A percentile compares a stretch with the other conserved stretches of the same genome.
Conservation (phyloP, 1,140 invertebrate genomes). For the Cryptotermes secundus region DNA sequence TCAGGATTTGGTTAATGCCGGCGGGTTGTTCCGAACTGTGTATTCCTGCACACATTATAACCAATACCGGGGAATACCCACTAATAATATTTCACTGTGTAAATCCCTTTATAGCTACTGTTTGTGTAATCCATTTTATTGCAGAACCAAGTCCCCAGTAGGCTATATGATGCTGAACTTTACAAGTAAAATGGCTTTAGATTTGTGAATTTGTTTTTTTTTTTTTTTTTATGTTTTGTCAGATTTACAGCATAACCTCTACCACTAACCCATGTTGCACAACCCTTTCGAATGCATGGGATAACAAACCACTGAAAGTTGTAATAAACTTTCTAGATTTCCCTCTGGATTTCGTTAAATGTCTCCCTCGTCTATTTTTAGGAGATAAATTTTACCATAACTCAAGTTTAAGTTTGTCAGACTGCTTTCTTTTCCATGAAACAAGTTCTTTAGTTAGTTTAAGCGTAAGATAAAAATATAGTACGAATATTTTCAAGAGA, state of each 20-base stretch:
- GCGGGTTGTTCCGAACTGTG: neutral
- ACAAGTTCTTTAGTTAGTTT: neutral
- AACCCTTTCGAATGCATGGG: neutral
- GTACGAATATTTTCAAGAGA: too few relatives aligned
- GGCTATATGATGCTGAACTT: slow-evolving; percentile 4
- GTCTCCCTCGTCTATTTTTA: neutral
- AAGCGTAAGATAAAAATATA: too few relatives aligned
- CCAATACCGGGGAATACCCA: neutral
- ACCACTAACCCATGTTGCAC: neutral
- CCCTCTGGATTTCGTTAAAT: slow-evolving; percentile 6
- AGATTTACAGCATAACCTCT: neutral
- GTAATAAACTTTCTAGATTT: slow-evolving; percentile 14
- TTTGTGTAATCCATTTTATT: neutral
- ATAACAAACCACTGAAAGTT: neutral
- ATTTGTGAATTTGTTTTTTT: neutral
- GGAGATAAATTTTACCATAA: neutral
- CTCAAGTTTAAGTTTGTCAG: neutral
- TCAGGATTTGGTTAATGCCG: neutral
- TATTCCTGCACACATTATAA: neutral
- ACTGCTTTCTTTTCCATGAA: neutral
- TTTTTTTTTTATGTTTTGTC: neutral
- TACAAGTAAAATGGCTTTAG: neutral
- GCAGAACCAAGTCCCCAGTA: neutral
- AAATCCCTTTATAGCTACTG: slow-evolving; percentile 8
- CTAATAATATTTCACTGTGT: neutral